Percentiles rank a stretch among this genome's conserved stretches.
These are phyloP conservation scores for Catharus bicknelli DNA, from an alignment of 2,113 vertebrate species.

Conservation along the genomic window DNA sequence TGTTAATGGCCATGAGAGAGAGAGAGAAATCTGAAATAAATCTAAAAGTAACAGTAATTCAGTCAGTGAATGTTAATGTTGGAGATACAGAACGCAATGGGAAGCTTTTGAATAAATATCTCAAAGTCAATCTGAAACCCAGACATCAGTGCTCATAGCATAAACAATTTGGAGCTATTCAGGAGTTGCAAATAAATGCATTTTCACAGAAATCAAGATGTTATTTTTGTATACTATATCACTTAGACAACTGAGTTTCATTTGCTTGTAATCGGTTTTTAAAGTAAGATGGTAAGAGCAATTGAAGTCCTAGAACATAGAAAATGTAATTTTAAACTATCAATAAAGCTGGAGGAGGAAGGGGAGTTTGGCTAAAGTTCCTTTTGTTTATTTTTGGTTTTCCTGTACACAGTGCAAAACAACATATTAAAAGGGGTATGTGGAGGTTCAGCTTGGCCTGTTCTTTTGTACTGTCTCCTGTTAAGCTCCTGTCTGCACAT, in stretches of 20 bases:
- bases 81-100: conserved; percentile 78
- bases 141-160: conserved; percentile 85
- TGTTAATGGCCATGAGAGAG: conserved; percentile 69
- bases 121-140: conserved; percentile 83
- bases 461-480: conserved; percentile 41
- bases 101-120: conserved; percentile 80
- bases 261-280: conserved; percentile 99
- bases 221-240: conserved; percentile 99
- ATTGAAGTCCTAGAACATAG: conserved; percentile 98
- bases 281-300: conserved; percentile 98
- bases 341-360: conserved; percentile 99
- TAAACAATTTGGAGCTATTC: conserved; percentile 93
- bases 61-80: conserved; percentile 69
- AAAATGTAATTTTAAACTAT: conserved; percentile 99
- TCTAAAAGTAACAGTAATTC: conserved; percentile 67
- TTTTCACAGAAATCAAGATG: conserved; percentile 99
- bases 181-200: conserved; percentile 90
- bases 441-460: conserved; percentile 69
- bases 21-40: conserved; percentile 66
- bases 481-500: neutral
- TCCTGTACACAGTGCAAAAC: conserved; percentile 72
- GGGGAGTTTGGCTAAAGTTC: conserved; percentile 86
- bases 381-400: conserved; percentile 77
- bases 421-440: conserved; percentile 73
- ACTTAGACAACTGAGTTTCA: conserved; percentile 99